Evolutionary conservation across 2,888 invertebrate species (phyloP), one percentile per base, ranked within the genome.

Genomic region (Tortricodes alternella): DNA sequence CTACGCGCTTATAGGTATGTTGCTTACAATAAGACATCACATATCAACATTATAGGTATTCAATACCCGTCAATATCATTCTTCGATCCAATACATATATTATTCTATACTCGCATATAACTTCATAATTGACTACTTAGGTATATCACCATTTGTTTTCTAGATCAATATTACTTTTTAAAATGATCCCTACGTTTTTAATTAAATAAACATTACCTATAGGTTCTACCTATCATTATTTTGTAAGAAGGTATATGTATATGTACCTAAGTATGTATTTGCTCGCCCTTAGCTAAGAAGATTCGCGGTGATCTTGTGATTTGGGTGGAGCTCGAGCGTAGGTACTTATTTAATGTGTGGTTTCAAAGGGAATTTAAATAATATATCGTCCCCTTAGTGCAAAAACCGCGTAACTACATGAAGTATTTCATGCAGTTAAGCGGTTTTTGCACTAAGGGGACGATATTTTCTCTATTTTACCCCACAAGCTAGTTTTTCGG

Each of bases 1-100:
- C 75, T 74, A 66, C 83, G 82, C 83, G 86, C 83, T 89, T 89
- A 89, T 90, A 90, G 90, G 89, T 90, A 82, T 49, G 52, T 66
- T 18, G 29, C 37, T 1, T 13, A 16, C 39, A 62, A 19, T 53
- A n/a, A n/a, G n/a, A 27, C n/a, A 9, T 27, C 27, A n/a, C 35
- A 50, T 35, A 13, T 13, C 7, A 3, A 35, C 8, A 35, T 11
- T 15, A 11, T 35, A 13, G 13, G 2, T 35, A 35, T 15, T 15
- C 5, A 15, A 9, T 11, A 16, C 37, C 13, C n/a, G n/a, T n/a
- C n/a, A n/a, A n/a, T n/a, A n/a, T n/a, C n/a, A n/a, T n/a, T n/a
- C n/a, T n/a, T n/a, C n/a, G n/a, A n/a, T n/a, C n/a, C n/a, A n/a
- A 13, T 35, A 34, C 29, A 3, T 29, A 29, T 29, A 5, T 5